phyloP scores from a whole-genome alignment of 2,797 vertebrate genomes.

The Lindbergichthys nudifrons region DNA sequence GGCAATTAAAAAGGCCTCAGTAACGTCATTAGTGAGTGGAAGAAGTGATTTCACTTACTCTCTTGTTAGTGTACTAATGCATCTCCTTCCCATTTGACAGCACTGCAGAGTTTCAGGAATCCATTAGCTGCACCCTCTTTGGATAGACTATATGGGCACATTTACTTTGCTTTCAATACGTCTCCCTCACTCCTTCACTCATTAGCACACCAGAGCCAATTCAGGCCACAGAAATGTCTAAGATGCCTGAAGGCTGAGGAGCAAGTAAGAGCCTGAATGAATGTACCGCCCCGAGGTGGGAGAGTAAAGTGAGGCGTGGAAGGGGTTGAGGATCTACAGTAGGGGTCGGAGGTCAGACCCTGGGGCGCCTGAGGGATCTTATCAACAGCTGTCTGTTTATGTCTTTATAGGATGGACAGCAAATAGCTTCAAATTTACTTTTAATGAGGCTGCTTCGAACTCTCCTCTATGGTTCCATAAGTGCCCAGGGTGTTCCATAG shows the following conservation, averaged over 20 bases:
- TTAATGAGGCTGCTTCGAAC: conserved; percentile 79
- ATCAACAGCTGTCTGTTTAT: conserved; percentile 67
- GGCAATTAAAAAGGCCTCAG: conserved; percentile 64
- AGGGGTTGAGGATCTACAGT: conserved; percentile 57
- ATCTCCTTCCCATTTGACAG: conserved; percentile 61
- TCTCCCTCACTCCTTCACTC: conserved; percentile 33
- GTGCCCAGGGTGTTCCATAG: conserved; percentile 71
- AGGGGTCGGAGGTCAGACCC: conserved; percentile 66
- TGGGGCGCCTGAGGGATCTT: conserved; percentile 52
- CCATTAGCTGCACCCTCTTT: conserved; percentile 64
- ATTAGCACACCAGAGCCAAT: conserved; percentile 56
- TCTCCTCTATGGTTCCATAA: conserved; percentile 65
- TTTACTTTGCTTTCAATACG: conserved; percentile 53
- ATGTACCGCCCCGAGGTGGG: conserved; percentile 51
- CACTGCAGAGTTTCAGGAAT: conserved; percentile 49
- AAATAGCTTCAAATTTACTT: conserved; percentile 74
- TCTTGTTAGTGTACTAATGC: conserved; percentile 60
- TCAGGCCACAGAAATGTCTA: conserved; percentile 43
- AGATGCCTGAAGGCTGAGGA: conserved; percentile 49
- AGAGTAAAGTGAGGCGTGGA: conserved; percentile 36
- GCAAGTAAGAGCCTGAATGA: conserved; percentile 72
- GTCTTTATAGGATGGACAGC: conserved; percentile 47
- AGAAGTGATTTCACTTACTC: conserved; percentile 56
- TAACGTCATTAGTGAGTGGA: conserved; percentile 70
- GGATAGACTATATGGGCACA: conserved; percentile 44